phyloP scores from a whole-genome alignment of 2,888 invertebrate species.

The Euproctis similis region DNA sequence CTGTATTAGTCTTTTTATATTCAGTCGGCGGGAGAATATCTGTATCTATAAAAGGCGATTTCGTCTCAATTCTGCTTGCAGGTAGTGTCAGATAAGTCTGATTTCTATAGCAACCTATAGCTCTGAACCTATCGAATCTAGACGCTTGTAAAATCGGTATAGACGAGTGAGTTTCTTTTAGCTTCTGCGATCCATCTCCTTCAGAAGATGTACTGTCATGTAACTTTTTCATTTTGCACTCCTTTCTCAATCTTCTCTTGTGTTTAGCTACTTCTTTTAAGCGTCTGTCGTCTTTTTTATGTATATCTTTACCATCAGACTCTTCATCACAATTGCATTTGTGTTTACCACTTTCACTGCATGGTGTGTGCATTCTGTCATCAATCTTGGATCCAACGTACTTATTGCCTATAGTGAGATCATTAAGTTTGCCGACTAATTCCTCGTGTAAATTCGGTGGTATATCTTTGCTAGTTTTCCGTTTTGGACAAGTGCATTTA shows the following conservation, averaged over 20 bases:
- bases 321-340: slow-evolving; percentile 85
- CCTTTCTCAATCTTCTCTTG: slow-evolving; percentile 59
- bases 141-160: slow-evolving; percentile 69
- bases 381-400: slow-evolving; percentile 58
- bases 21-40: slow-evolving; percentile 41
- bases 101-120: slow-evolving; percentile 64
- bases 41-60: slow-evolving; percentile 52
- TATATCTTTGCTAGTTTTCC: slow-evolving; percentile 51
- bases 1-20: slow-evolving; percentile 49
- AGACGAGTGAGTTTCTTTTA: slow-evolving; percentile 57
- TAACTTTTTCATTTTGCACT: slow-evolving; percentile 55
- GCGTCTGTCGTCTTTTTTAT: slow-evolving; percentile 56
- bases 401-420: slow-evolving; percentile 60
- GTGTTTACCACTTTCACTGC: slow-evolving; percentile 85
- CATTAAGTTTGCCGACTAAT: slow-evolving; percentile 52
- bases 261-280: slow-evolving; percentile 69
- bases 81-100: slow-evolving; percentile 65
- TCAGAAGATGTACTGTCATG: slow-evolving; percentile 65
- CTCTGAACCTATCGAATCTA: slow-evolving; percentile 62
- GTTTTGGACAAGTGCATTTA: slow-evolving; percentile 55
- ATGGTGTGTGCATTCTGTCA: slow-evolving; percentile 82
- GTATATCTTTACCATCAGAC: slow-evolving; percentile 64
- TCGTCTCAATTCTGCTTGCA: slow-evolving; percentile 52
- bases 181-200: slow-evolving; percentile 40
- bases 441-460: slow-evolving; percentile 47